A percentile compares a stretch with the other conserved stretches of the same genome.
Conservation (phyloP, 2,888 invertebrate species). For the Diarsia mendica region DNA sequence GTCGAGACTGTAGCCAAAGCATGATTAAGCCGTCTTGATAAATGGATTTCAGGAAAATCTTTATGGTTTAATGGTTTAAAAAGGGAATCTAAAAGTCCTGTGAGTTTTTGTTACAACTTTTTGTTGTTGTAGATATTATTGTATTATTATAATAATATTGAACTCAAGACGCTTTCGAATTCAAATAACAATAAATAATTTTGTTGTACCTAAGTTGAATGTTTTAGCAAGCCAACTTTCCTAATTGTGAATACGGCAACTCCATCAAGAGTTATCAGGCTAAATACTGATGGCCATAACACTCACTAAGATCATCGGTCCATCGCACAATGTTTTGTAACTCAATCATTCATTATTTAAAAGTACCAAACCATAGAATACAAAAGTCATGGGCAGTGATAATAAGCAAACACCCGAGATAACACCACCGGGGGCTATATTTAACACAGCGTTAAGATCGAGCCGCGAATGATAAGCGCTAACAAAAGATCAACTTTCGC, state of each 20-base stretch:
- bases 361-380: constrained; percentile 34
- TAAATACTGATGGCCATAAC: background rate
- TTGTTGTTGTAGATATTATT: too few species aligned
- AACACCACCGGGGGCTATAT: constrained; percentile 56
- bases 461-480: constrained; percentile 60
- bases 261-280: background rate
- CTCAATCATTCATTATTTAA: background rate
- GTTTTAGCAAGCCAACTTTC: background rate
- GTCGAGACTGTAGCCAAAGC: constrained; percentile 38
- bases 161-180: background rate
- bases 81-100: background rate
- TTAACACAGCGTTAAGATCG: constrained; percentile 56
- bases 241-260: background rate
- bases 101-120: background rate
- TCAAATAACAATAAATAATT: background rate
- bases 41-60: constrained; percentile 28
- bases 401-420: constrained; percentile 48
- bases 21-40: constrained; percentile 21
- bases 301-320: background rate
- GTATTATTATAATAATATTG: background rate
- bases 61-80: background rate
- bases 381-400: constrained; percentile 57
- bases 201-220: background rate
- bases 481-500: constrained; percentile 65
- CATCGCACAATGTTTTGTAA: background rate